Conservation (phyloP, 2,113 vertebrate species). For the Motacilla alba region DNA sequence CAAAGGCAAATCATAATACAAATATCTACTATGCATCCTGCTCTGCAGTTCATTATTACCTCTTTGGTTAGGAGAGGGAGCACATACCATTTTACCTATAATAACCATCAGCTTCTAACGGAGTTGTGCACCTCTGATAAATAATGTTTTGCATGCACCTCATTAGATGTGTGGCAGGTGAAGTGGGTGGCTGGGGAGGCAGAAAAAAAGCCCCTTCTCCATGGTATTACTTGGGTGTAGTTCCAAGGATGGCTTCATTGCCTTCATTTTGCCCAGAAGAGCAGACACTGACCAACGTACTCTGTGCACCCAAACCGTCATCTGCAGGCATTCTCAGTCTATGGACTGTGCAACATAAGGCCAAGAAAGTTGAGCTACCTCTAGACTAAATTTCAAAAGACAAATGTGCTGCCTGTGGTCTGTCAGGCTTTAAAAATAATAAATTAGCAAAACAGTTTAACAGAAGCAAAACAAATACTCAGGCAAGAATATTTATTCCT, state of each 20-base stretch:
- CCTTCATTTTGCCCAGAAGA: background rate
- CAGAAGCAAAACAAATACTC: background rate
- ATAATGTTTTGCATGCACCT: background rate
- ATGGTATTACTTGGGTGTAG: background rate
- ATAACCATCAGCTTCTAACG: background rate
- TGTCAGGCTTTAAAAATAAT: background rate
- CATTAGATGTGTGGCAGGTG: background rate
- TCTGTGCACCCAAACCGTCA: background rate
- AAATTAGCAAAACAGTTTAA: background rate
- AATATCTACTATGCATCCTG: background rate
- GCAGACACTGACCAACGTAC: accelerated
- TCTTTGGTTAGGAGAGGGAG: background rate
- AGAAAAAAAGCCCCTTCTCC: background rate
- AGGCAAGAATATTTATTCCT: background rate
- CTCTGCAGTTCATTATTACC: background rate
- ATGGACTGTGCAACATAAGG: background rate
- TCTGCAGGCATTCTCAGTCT: accelerated
- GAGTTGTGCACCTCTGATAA: background rate
- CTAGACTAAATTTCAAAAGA: background rate
- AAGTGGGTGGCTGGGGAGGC: background rate
- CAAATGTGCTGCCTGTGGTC: accelerated
- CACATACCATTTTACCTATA: accelerated
- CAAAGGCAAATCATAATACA: background rate
- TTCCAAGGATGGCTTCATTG: background rate
- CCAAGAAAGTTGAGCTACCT: background rate